These are phyloP conservation scores for Chrysochloris asiatica DNA, from an alignment of 2,113 vertebrate genomes.

Conservation along the genomic window DNA sequence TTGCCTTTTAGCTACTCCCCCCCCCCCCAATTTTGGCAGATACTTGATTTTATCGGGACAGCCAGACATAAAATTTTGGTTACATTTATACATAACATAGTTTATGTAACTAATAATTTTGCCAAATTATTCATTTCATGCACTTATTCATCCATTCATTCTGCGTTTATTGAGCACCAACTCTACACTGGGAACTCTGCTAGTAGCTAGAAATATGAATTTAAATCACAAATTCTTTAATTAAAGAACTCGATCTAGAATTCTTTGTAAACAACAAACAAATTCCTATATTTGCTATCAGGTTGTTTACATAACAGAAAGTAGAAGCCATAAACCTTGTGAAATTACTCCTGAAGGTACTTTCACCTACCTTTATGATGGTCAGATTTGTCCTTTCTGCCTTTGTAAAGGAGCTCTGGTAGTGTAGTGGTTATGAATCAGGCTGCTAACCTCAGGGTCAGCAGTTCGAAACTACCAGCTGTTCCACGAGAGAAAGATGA, in stretches of 20 bases:
- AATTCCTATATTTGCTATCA: background rate
- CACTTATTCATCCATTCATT: background rate
- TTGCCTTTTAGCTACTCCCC: background rate
- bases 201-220: conserved; percentile 1
- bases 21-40: background rate
- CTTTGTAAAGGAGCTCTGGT: no score
- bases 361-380: no score
- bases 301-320: background rate
- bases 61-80: background rate
- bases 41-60: background rate
- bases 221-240: background rate
- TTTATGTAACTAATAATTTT: background rate
- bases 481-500: no score
- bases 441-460: no score
- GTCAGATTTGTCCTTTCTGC: no score
- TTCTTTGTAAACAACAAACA: background rate
- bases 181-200: background rate
- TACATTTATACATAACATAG: background rate
- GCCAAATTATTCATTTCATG: background rate
- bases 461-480: no score
- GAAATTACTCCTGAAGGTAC: no score
- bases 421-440: no score
- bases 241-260: background rate
- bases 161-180: background rate
- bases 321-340: background rate